A percentile compares a stretch with the other conserved stretches of the same genome.
These are phyloP conservation scores for Microvelia longipes DNA, from an alignment of 1,140 invertebrate species.

Conservation along the genomic window DNA sequence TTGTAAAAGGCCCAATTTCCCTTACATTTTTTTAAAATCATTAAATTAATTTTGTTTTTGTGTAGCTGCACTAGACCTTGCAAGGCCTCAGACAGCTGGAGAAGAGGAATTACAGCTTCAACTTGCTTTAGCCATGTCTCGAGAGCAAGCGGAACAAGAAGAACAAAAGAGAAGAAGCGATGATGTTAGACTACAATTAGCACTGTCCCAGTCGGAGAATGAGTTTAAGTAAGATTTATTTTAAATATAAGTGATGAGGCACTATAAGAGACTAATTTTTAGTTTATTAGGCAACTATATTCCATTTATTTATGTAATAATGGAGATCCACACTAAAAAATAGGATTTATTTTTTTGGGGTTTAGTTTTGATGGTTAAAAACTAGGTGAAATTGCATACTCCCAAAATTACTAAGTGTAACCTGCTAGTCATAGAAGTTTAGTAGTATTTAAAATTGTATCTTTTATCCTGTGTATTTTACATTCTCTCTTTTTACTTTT, in stretches of 20 bases:
- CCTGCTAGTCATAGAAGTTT: too few relatives aligned
- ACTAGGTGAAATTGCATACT: too few relatives aligned
- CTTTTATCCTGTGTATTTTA: too few relatives aligned
- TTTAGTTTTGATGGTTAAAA: too few relatives aligned
- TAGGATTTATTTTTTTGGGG: background rate
- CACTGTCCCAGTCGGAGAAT: conserved; percentile 80
- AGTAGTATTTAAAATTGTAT: too few relatives aligned
- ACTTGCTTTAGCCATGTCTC: conserved; percentile 92
- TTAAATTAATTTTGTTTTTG: background rate
- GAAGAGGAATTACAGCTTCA: conserved; percentile 97
- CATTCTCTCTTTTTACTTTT: too few relatives aligned
- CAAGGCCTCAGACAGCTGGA: conserved; percentile 83
- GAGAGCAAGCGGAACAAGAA: conserved; percentile 95
- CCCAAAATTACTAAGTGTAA: too few relatives aligned
- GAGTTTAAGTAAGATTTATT: conserved; percentile 58
- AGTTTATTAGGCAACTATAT: background rate
- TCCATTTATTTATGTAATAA: too few relatives aligned
- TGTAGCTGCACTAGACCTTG: conserved; percentile 34
- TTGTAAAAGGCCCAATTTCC: background rate
- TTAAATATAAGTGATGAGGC: too few relatives aligned
- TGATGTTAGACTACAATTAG: conserved; percentile 84
- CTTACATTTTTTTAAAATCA: background rate
- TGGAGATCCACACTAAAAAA: too few relatives aligned
- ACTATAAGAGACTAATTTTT: background rate
- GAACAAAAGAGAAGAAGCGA: conserved; percentile 82